These are phyloP conservation scores for Proctacanthus coquilletti DNA, from an alignment of 1,140 invertebrate genomes.

Conservation along the genomic window DNA sequence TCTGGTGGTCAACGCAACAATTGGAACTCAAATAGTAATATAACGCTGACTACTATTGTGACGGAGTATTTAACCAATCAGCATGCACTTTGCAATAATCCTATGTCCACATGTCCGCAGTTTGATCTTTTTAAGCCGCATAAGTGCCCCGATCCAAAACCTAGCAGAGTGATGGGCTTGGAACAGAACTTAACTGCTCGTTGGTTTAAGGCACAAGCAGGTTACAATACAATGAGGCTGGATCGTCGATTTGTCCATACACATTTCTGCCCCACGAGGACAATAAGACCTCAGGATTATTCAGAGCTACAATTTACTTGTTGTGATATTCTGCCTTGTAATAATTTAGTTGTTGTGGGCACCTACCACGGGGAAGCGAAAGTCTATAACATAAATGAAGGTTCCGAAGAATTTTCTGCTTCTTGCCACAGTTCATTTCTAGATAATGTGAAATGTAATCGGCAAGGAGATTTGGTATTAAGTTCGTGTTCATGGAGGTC, in stretches of 20 bases:
- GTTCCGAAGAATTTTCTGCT: slow-evolving; percentile 60
- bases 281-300: slow-evolving; percentile 51
- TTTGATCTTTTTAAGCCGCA: slow-evolving; percentile 83
- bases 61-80: slow-evolving; percentile 93
- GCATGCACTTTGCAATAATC: slow-evolving; percentile 83
- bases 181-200: slow-evolving; percentile 56
- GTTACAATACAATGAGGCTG: slow-evolving; percentile 40
- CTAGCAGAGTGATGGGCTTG: slow-evolving; percentile 45
- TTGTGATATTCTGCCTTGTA: slow-evolving; percentile 45
- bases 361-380: slow-evolving; percentile 78
- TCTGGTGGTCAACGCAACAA: slow-evolving; percentile 9
- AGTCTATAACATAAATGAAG: slow-evolving; percentile 67
- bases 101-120: slow-evolving; percentile 79
- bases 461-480: slow-evolving; percentile 61
- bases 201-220: slow-evolving; percentile 36
- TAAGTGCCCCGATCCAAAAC: slow-evolving; percentile 78
- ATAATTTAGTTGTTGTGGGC: slow-evolving; percentile 68
- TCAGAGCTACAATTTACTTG: slow-evolving; percentile 73
- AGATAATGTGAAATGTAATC: slow-evolving; percentile 47
- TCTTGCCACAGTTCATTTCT: slow-evolving; percentile 72
- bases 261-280: slow-evolving; percentile 73
- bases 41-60: slow-evolving; percentile 82
- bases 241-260: slow-evolving; percentile 76
- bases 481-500: slow-evolving; percentile 73
- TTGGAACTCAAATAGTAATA: slow-evolving; percentile 28